Evolutionary conservation across 2,113 vertebrate species (phyloP).

Genomic region (Atractosteus spatula): DNA sequence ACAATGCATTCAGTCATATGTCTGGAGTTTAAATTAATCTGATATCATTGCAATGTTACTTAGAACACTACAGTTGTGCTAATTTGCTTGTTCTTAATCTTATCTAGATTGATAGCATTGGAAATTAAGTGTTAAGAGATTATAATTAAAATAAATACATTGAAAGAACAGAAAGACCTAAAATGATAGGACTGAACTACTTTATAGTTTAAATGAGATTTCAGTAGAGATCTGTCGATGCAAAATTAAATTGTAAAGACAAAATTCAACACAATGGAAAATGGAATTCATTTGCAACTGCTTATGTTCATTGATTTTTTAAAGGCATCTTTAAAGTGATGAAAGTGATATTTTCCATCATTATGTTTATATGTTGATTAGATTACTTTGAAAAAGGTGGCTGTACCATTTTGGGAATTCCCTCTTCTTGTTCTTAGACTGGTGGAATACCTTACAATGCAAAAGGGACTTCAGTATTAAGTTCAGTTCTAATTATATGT

Average conservation of each 20-base stretch:
- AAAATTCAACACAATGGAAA: background rate
- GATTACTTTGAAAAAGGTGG: background rate
- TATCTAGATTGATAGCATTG: conserved; percentile 32
- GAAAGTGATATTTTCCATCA: background rate
- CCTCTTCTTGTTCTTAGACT: background rate
- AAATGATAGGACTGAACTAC: conserved; percentile 35
- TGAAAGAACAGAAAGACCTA: conserved; percentile 33
- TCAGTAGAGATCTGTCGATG: conserved; percentile 20
- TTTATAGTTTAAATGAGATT: conserved; percentile 22
- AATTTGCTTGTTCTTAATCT: conserved; percentile 49
- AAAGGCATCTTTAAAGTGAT: conserved; percentile 4
- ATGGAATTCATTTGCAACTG: background rate
- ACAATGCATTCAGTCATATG: conserved; percentile 31
- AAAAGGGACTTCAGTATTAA: conserved; percentile 4
- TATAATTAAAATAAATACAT: conserved; percentile 40
- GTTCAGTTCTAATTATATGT: conserved; percentile 29
- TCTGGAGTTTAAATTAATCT: conserved; percentile 40
- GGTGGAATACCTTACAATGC: conserved; percentile 12
- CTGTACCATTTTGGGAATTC: too few relatives aligned
- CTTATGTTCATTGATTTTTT: background rate
- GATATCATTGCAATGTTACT: conserved; percentile 41
- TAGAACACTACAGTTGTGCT: conserved; percentile 28
- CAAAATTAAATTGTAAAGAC: background rate
- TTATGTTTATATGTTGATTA: conserved; percentile 1
- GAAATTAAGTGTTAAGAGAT: conserved; percentile 25